A percentile compares a stretch with the other conserved stretches of the same genome.
phyloP scores from a whole-genome alignment of 2,113 vertebrate species.

The Glaucomys volans region DNA sequence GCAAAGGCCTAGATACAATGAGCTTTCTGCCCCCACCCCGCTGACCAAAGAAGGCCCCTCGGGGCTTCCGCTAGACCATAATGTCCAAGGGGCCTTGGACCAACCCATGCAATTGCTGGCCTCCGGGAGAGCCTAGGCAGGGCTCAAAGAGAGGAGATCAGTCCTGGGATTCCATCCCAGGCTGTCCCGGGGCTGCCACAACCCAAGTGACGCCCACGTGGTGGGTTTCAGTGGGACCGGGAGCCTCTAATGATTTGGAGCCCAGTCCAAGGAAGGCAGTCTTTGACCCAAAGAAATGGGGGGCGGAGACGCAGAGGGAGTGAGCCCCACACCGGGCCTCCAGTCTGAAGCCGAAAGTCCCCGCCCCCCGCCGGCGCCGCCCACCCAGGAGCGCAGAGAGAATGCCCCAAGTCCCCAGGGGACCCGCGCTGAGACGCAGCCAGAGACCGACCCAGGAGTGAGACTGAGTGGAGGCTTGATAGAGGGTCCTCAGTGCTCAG shows the following conservation, averaged over 20 bases:
- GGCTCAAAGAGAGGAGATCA: no score
- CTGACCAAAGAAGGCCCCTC: background rate
- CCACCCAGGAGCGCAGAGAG: background rate
- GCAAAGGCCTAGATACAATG: fast-evolving
- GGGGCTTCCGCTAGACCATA: background rate
- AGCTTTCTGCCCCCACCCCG: background rate
- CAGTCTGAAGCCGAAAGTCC: background rate
- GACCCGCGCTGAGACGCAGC: fast-evolving
- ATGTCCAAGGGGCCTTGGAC: background rate
- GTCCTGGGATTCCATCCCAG: background rate
- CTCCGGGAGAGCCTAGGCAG: no score
- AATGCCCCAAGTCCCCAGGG: background rate
- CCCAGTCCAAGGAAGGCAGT: background rate
- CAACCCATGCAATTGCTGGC: no score
- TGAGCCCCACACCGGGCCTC: background rate
- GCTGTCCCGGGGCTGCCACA: no score
- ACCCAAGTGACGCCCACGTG: no score
- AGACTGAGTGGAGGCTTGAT: fast-evolving
- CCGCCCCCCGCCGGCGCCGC: background rate
- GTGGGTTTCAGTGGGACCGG: background rate
- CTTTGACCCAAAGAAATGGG: background rate
- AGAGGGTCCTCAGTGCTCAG: background rate
- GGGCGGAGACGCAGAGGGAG: no score
- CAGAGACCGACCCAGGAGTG: background rate
- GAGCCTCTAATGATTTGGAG: background rate